Evolutionary conservation across 2,113 vertebrate species (phyloP), one percentile per base, ranked within the genome.

Genomic region (Burhinus bistriatus): DNA sequence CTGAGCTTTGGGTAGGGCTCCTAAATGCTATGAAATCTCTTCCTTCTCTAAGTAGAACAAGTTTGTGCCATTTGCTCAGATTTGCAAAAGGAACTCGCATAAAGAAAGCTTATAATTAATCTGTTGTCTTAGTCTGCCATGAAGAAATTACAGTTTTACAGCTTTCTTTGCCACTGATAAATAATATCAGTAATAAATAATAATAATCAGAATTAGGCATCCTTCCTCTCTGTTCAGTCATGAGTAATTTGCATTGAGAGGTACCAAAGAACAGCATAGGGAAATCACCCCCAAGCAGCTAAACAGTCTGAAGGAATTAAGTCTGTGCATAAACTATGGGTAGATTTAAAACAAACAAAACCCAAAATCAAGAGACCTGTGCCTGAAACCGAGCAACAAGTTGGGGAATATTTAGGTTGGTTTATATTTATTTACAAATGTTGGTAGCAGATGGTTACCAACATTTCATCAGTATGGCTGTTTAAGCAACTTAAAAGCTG

Each of bases 401-500:
- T 45, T 4, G 22, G 62, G 34, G 79, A 88, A 82, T 91, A 78
- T 81, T 97, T 93, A 81, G 71, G 66, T 78, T 90, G 25, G 58
- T 84, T 95, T 97, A 27, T 85, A 93, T 97, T 97, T 97, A 93
- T 96, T 98, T 97, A 90, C 51, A 64, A 95, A 75, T 62, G 88
- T 70, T 71, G 62, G 64, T 82, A 95, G 95, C 87, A 98, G 93
- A 95, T 96, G 84, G 91, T 89, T 93, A 69, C 62, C 89, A 95
- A 64, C 89, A 91, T 95, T 97, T 95, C 55, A 92, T 80, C 84
- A 95, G 32, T 85, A 54, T 72, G 44, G 90, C 61, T 96, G 70
- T 78, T 95, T 78, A 93, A 90, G 90, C 70, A 90, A 96, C 83
- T 95, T 66, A 89, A 95, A 96, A 94, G 83, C 90, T 96, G 90